phyloP scores from a whole-genome alignment of 92 coral and sea anemone genomes.

The Epizoanthus fatuus region DNA sequence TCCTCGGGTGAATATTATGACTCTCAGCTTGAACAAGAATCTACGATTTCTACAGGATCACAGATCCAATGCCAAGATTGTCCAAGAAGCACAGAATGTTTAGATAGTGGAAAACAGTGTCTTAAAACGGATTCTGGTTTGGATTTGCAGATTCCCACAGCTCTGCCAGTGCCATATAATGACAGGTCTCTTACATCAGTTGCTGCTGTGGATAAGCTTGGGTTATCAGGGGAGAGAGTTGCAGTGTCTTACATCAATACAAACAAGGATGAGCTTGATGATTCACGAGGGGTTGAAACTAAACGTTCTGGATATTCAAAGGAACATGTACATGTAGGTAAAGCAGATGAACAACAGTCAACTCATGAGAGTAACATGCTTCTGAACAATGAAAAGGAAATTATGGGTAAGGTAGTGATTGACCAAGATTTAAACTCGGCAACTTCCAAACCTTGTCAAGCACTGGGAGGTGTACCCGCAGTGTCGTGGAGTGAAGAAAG shows the following conservation, averaged over 20 bases:
- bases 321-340: not conserved
- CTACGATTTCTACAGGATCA: not conserved
- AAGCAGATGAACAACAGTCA: not conserved
- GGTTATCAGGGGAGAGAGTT: not conserved
- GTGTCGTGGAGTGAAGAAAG: not conserved
- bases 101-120: not conserved
- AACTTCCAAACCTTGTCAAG: not conserved
- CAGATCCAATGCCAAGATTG: not conserved
- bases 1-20: not conserved
- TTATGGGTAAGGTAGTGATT: not conserved
- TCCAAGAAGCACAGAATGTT: not conserved
- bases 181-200: not conserved
- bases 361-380: not conserved
- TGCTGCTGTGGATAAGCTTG: conserved; percentile 2
- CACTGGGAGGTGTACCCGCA: not conserved
- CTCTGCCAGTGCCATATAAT: not conserved
- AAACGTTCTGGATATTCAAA: not conserved
- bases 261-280: not conserved
- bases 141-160: no score
- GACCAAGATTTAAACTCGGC: not conserved
- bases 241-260: not conserved
- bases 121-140: not conserved
- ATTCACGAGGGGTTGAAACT: not conserved
- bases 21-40: not conserved
- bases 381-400: not conserved